phyloP scores from a whole-genome alignment of 2,113 vertebrate genomes.

The Circaetus gallicus region DNA sequence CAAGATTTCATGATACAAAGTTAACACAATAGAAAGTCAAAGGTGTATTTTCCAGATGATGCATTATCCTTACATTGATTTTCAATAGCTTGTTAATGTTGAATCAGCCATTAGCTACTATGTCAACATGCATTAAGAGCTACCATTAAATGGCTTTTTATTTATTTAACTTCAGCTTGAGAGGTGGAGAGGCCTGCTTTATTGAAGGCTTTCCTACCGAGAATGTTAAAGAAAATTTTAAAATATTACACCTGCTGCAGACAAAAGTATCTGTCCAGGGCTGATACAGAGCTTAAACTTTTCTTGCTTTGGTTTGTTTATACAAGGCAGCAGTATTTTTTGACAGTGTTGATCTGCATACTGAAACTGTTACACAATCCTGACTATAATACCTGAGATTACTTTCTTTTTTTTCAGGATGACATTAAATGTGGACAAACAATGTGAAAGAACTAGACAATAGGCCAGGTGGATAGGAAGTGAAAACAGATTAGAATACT shows the following conservation, averaged over 20 bases:
- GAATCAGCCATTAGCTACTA: neutral
- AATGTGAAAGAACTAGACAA: neutral
- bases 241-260: neutral
- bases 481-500: neutral
- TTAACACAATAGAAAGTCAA: slow-evolving; percentile 5
- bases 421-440: neutral
- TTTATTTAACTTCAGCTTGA: slow-evolving; percentile 24
- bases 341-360: neutral
- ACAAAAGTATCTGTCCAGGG: neutral
- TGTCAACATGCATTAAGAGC: slow-evolving; percentile 24
- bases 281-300: neutral
- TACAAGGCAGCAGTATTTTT: neutral
- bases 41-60: neutral
- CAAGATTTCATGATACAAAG: neutral
- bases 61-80: slow-evolving; percentile 9
- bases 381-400: neutral
- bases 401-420: neutral
- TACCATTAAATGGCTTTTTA: slow-evolving; percentile 21
- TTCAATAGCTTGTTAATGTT: slow-evolving; percentile 23
- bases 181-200: neutral
- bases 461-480: neutral
- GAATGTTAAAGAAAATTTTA: neutral
- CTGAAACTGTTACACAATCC: neutral
- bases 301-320: neutral
- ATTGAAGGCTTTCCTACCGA: neutral